Base-by-base conservation (phyloP, 2,888 invertebrate genomes). In the Apotomis capreana region DNA sequence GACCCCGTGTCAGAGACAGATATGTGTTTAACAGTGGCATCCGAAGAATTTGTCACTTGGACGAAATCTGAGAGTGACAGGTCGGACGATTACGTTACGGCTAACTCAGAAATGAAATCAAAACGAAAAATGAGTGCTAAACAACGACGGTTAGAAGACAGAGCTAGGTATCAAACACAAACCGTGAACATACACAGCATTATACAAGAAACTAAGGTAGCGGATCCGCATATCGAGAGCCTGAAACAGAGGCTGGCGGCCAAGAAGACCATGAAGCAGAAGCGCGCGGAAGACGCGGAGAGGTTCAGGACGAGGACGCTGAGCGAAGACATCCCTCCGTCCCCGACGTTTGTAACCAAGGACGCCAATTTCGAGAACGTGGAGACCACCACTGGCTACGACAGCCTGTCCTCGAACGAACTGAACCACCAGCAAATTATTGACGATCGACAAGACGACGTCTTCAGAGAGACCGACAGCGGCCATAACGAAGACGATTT, bases 401-500 rank as follows among this genome's bases (percentile, higher is more conserved):
- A 92, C 76, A 93, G 93, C 72, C 77, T 93, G 0, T 92, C 92
- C 0, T 89, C 90, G 0, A 93, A 90, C 72, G 94, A 95, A 68
- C 77, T 84, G 1, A 89, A 84, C 65, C 91, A 91, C 75, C 90
- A 90, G 72, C 87, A 87, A 74, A 80, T 91, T 51, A 78, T 77
- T 5, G 89, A 90, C 74, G 88, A 90, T 10, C 77, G 84, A 49
- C 86, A 83, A 5, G 88, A 89, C 44, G 89, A 88, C 52, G 88
- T 87, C 75, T 86, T 87, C 2, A 79, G 87, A 73, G 91, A 88
- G 64, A 80, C 78, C 0, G 92, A 96, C 75, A 96, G 96, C 81
- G 96, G 96, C 1, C 96, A 96, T 68, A 95, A 96, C 79, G 96
- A 96, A 74, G 96, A 96, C 69, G 96, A 96, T 78, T 95, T 95